These are phyloP conservation scores for Chauna torquata DNA, from an alignment of 2,113 vertebrate species.

Conservation along the genomic window DNA sequence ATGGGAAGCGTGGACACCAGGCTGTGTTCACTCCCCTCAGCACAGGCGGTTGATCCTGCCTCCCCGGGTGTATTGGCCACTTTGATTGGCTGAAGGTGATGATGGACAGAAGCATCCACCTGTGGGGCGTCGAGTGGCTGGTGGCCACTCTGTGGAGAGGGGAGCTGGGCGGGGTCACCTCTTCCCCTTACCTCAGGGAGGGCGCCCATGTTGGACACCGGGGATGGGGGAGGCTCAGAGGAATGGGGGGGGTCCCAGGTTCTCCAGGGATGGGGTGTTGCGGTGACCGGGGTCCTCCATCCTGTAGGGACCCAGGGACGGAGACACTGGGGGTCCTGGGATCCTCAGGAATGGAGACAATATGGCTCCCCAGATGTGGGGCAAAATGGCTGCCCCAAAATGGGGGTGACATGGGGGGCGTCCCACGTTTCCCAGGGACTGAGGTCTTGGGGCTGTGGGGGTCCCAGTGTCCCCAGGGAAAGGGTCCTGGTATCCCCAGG, in stretches of 20 bases:
- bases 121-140: not conserved
- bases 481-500: no score
- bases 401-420: no score
- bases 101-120: not conserved
- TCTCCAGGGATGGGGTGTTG: not conserved
- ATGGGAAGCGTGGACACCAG: fast-evolving
- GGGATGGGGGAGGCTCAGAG: not conserved
- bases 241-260: not conserved
- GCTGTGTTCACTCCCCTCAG: not conserved
- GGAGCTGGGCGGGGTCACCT: fast-evolving
- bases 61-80: fast-evolving
- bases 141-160: fast-evolving
- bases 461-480: not conserved
- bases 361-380: no score
- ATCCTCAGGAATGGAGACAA: not conserved
- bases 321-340: no score
- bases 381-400: not conserved
- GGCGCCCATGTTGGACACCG: fast-evolving
- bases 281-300: no score
- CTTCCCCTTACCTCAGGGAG: not conserved
- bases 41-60: not conserved
- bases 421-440: not conserved
- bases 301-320: no score
- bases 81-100: fast-evolving
- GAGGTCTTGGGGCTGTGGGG: no score